Conservation (phyloP, 2,888 invertebrate genomes). For the Ramazzottius varieornatus region DNA sequence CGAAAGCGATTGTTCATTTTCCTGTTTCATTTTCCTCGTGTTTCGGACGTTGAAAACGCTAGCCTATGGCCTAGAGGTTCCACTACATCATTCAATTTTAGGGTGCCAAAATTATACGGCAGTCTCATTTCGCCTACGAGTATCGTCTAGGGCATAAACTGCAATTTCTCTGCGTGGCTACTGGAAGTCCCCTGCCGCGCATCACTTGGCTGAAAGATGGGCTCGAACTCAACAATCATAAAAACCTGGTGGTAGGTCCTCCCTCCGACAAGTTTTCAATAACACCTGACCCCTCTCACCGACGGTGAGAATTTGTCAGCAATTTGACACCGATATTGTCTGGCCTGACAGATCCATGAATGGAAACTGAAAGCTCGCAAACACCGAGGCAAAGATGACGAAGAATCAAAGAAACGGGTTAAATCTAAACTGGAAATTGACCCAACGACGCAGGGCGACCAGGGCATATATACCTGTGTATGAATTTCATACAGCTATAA, state of each 20-base stretch:
- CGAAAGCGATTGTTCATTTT: no score
- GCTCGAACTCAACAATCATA: conserved; percentile 37
- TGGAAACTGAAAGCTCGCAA: neutral
- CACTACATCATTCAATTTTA: no score
- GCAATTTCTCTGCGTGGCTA: conserved; percentile 65
- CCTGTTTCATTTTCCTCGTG: no score
- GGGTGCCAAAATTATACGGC: conserved; percentile 65
- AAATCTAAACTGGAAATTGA: conserved; percentile 81
- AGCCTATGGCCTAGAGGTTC: no score
- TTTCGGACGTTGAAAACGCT: no score
- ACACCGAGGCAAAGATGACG: neutral
- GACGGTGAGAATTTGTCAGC: neutral
- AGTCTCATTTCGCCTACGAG: conserved; percentile 75
- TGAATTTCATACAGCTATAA: neutral
- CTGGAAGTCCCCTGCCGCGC: conserved; percentile 61
- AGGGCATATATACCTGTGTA: neutral
- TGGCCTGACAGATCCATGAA: neutral
- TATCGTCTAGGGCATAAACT: conserved; percentile 80
- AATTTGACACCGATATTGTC: neutral
- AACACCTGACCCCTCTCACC: no score
- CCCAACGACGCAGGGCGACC: conserved; percentile 75
- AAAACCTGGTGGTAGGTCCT: neutral
- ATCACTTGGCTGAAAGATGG: conserved; percentile 91
- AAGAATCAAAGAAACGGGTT: conserved; percentile 27
- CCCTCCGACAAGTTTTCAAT: no score